Evolutionary conservation across 2,113 vertebrate species (phyloP).

Genomic region (Pteruthius melanotis): DNA sequence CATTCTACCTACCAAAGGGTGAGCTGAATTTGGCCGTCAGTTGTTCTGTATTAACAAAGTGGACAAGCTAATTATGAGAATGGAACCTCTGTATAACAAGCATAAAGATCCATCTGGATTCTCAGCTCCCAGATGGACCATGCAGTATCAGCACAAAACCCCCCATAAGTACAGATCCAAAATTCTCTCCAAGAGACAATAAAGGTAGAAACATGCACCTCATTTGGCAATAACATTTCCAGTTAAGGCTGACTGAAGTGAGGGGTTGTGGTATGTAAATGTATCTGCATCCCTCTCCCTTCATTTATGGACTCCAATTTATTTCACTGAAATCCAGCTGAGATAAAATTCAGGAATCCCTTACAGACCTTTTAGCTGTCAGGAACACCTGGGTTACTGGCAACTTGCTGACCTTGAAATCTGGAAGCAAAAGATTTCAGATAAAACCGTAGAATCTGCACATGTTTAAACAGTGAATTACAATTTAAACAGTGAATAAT

Average conservation of each 20-base stretch:
- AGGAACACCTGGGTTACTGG: neutral
- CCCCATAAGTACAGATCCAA: neutral
- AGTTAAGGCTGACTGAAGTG: neutral
- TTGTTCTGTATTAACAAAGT: neutral
- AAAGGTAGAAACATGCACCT: neutral
- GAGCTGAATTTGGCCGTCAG: neutral
- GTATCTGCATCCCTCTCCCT: neutral
- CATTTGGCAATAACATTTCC: neutral
- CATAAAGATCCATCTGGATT: neutral
- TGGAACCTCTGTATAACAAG: neutral
- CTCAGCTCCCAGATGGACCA: neutral
- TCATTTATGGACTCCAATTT: neutral
- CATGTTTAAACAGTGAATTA: neutral
- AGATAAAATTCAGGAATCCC: neutral
- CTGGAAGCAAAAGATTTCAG: neutral
- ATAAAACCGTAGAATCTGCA: neutral
- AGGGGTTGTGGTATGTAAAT: neutral
- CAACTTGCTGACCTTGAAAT: conserved; percentile 5
- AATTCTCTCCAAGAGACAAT: neutral
- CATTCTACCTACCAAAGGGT: neutral
- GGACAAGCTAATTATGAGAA: neutral
- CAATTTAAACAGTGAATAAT: neutral
- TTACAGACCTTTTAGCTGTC: neutral
- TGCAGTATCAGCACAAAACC: neutral
- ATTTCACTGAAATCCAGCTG: neutral